Base-by-base conservation (phyloP, 2,888 invertebrate genomes). In the Eugnorisma glareosa region DNA sequence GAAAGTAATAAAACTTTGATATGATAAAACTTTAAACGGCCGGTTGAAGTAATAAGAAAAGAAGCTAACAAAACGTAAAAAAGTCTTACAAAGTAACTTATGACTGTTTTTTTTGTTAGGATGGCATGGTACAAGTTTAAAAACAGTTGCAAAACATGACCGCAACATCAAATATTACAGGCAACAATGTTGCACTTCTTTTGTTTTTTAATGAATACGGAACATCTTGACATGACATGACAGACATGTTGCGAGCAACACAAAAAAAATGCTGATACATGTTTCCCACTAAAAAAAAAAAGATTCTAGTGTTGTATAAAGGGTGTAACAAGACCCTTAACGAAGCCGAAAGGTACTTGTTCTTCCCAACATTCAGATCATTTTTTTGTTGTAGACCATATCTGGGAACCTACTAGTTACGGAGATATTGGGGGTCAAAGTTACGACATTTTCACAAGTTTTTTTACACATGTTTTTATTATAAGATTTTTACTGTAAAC, bases 1-100 rank as follows among this genome's bases (percentile, higher is more conserved):
- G 13, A 71, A 86, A 86, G 72, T 83, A 68, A 76, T 81, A 86
- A 78, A 86, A 75, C 83, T 75, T 67, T 82, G 63, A 73, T 85
- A 78, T 81, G 77, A 83, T 73, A 71, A 75, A 84, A 86, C 84
- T 82, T 82, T 79, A 69, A 81, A 75, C 66, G 69, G 54, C 61
- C 64, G 67, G 70, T 74, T 72, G 40, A 77, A 77, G 54, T 76
- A 68, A 64, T 72, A 72, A 48, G 35, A 82, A 84, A 66, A 64
- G 51, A 51, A 71, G 57, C 67, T 70, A 45, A 69, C 64, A 66
- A 71, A 81, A 43, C 24, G 43, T 24, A 68, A 11, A 28, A 71
- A 18, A 73, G 67, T 72, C 40, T 74, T 40, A 69, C 21, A 54
- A 74, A 69, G 35, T 40, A 74, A 67, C 45, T 40, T 72, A 35